A percentile compares a stretch with the other conserved stretches of the same genome.
Evolutionary conservation across 2,888 invertebrate genomes (phyloP).

Genomic region (Spisula subtruncata): DNA sequence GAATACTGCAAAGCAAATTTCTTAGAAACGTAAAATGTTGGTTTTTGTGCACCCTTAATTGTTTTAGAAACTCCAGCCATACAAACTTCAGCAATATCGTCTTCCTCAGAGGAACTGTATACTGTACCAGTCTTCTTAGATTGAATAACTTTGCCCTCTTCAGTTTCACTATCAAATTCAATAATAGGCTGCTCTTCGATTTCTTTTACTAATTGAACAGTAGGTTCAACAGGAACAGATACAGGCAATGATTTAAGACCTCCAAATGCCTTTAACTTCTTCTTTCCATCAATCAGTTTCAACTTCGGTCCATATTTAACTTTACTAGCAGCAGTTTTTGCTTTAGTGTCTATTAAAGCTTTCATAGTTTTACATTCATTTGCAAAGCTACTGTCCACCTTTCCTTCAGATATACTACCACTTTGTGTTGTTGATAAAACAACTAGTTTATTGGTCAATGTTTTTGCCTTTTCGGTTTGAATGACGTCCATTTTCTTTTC

Average conservation of each 20-base stretch:
- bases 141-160: not conserved
- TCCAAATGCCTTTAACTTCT: conserved; percentile 51
- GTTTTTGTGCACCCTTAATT: not conserved
- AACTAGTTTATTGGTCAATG: not conserved
- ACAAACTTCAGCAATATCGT: not conserved
- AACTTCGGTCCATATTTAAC: not conserved
- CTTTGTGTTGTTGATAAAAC: not conserved
- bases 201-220: not conserved
- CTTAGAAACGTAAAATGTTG: not conserved
- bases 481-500: not conserved
- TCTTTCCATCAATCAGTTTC: conserved; percentile 47
- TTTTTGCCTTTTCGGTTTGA: not conserved
- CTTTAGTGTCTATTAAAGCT: not conserved
- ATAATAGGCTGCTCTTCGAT: not conserved
- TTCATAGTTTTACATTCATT: not conserved
- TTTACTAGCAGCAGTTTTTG: not conserved
- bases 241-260: conserved; percentile 37
- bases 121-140: not conserved
- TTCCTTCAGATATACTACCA: not conserved
- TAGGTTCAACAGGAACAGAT: not conserved
- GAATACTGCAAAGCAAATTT: conserved; percentile 20
- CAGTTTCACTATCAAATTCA: not conserved
- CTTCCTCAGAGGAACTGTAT: conserved; percentile 6
- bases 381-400: not conserved
- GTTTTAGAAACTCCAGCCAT: not conserved